Conservation (phyloP, 2,888 invertebrate genomes). For the Ligdia adustata region DNA sequence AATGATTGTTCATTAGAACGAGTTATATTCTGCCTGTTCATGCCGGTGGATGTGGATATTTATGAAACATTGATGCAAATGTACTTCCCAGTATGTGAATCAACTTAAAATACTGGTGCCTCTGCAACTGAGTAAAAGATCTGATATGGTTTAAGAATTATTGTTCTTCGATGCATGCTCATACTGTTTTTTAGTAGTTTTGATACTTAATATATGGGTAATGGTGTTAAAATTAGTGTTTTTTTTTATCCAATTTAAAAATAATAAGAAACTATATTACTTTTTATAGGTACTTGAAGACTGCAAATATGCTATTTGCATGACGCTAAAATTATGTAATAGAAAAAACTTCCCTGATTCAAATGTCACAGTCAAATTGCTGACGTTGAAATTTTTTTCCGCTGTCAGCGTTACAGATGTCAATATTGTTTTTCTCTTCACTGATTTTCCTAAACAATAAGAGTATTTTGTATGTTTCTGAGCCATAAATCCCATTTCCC, state of each 20-base stretch:
- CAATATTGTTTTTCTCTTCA: not conserved
- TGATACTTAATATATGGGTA: too few species aligned
- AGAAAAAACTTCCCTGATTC: not conserved
- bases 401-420: not conserved
- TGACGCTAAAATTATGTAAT: not conserved
- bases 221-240: too few species aligned
- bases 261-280: too few species aligned
- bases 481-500: not conserved
- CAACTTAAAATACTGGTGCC: slow-evolving; percentile 51
- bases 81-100: slow-evolving; percentile 86
- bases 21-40: slow-evolving; percentile 92
- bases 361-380: not conserved
- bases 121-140: slow-evolving; percentile 41
- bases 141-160: too few species aligned
- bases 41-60: slow-evolving; percentile 87
- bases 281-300: too few species aligned
- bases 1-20: slow-evolving; percentile 83
- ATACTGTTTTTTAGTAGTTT: too few species aligned
- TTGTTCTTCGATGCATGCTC: too few species aligned
- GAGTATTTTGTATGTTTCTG: too few species aligned
- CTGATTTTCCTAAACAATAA: slow-evolving; percentile 2
- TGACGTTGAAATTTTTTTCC: not conserved
- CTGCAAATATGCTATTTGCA: too few species aligned
- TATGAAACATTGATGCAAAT: slow-evolving; percentile 89
- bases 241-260: too few species aligned